phyloP scores from a whole-genome alignment of 2,113 vertebrate species.

The Elephantulus edwardii region DNA sequence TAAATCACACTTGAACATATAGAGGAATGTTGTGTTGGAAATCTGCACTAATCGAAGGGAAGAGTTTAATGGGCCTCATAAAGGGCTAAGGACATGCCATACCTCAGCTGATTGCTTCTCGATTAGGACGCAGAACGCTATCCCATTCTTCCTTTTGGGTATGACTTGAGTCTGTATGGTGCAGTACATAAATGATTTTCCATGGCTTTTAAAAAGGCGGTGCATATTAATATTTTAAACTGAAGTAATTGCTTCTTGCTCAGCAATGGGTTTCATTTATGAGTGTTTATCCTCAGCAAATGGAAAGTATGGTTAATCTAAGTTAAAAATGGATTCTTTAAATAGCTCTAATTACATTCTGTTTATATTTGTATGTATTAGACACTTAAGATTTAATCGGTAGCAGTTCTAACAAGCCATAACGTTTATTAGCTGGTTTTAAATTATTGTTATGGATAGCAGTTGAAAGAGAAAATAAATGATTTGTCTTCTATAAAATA shows the following conservation, averaged over 20 bases:
- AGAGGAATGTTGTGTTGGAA: constrained; percentile 63
- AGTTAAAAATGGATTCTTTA: constrained; percentile 89
- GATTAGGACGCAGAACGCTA: constrained; percentile 69
- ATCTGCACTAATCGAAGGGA: constrained; percentile 65
- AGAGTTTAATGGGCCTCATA: constrained; percentile 76
- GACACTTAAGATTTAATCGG: constrained; percentile 89
- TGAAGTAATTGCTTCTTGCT: constrained; percentile 90
- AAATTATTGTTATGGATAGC: constrained; percentile 86
- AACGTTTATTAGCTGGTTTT: constrained; percentile 89
- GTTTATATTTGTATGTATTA: constrained; percentile 88
- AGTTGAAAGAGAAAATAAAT: constrained; percentile 84
- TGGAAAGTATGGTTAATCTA: constrained; percentile 90
- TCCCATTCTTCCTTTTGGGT: constrained; percentile 79
- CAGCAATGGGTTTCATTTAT: constrained; percentile 87
- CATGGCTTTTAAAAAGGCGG: constrained; percentile 85
- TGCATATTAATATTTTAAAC: constrained; percentile 90
- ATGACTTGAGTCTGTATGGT: constrained; percentile 77
- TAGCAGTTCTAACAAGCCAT: constrained; percentile 87
- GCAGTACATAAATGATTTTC: constrained; percentile 87
- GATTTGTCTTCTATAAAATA: constrained; percentile 76
- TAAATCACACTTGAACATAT: constrained; percentile 63
- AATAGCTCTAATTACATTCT: constrained; percentile 90
- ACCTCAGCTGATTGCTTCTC: constrained; percentile 71
- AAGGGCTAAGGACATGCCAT: constrained; percentile 71
- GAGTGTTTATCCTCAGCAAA: constrained; percentile 87